These are phyloP conservation scores for Siniperca undulata DNA, from an alignment of 2,797 vertebrate genomes.

Conservation along the genomic window DNA sequence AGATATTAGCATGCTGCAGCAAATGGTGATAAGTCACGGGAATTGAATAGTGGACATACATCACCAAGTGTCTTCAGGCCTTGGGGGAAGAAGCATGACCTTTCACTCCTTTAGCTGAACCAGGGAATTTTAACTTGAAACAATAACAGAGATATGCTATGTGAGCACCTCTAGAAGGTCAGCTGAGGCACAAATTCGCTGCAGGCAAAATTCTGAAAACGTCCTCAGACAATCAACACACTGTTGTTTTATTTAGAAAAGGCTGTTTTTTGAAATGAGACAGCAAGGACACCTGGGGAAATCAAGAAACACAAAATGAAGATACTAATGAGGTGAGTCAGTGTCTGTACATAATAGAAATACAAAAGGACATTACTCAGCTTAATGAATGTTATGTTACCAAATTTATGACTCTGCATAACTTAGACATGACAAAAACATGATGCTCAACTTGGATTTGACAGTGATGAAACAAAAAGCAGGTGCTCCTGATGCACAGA, in stretches of 20 bases:
- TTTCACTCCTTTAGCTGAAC: constrained; percentile 67
- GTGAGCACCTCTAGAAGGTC: constrained; percentile 67
- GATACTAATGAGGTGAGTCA: constrained; percentile 12
- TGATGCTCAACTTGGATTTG: not conserved
- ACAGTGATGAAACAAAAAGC: not conserved
- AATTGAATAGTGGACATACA: constrained; percentile 61
- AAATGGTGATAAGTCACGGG: constrained; percentile 22
- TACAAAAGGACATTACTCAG: not conserved
- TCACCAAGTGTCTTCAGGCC: constrained; percentile 50
- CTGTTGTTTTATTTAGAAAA: constrained; percentile 40
- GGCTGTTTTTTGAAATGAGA: constrained; percentile 27
- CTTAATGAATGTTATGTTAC: constrained; percentile 12
- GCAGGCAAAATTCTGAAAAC: constrained; percentile 49
- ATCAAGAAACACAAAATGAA: constrained; percentile 7
- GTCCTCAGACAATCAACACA: constrained; percentile 40
- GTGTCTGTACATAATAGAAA: constrained; percentile 9
- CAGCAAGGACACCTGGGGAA: constrained; percentile 13
- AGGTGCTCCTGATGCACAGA: not conserved
- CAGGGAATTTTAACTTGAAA: constrained; percentile 57
- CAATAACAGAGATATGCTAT: constrained; percentile 48
- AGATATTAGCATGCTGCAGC: constrained; percentile 62
- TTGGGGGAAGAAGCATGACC: constrained; percentile 54
- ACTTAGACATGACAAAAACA: not conserved
- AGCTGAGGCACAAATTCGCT: constrained; percentile 45
- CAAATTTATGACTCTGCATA: not conserved